A percentile compares a stretch with the other conserved stretches of the same genome.
Evolutionary conservation across 1,140 invertebrate species (phyloP).

Genomic region (Drosophila sp.): DNA sequence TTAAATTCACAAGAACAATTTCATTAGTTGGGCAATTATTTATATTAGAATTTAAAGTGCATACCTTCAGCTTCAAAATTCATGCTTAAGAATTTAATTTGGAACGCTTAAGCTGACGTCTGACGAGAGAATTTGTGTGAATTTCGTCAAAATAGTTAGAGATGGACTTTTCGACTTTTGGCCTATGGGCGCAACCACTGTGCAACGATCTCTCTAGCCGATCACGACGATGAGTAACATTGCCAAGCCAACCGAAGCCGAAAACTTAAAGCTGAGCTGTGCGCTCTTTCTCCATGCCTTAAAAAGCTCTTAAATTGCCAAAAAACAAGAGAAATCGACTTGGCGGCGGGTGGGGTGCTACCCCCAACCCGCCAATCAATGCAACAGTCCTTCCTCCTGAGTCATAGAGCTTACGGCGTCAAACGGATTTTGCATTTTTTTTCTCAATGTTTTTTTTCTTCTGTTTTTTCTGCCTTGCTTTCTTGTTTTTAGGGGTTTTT

Average conservation of each 20-base stretch:
- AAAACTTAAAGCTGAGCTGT: neutral
- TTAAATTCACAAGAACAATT: no score
- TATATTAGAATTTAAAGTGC: no score
- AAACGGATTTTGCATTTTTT: slow-evolving; percentile 76
- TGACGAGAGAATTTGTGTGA: no score
- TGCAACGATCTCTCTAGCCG: slow-evolving; percentile 2
- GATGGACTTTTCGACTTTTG: no score
- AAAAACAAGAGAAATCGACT: neutral
- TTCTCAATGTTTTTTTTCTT: slow-evolving; percentile 39
- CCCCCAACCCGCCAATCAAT: slow-evolving; percentile 52
- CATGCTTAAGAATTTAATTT: no score
- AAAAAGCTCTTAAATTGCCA: slow-evolving; percentile 1
- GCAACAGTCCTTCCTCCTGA: slow-evolving; percentile 61
- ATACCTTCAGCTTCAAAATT: no score
- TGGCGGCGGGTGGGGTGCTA: neutral
- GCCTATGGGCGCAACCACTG: no score
- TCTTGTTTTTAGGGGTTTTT: slow-evolving; percentile 38
- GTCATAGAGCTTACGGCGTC: slow-evolving; percentile 72
- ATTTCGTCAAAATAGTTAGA: neutral
- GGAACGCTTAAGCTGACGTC: no score
- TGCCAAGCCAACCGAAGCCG: slow-evolving; percentile 24
- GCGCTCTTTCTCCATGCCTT: slow-evolving; percentile 11
- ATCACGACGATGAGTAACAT: neutral
- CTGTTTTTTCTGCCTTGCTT: slow-evolving; percentile 32
- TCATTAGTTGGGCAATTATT: no score